Evolutionary conservation across 37 sponge, comb jelly and placozoan genomes (phyloP).

Genomic region (Spongia lamella): DNA sequence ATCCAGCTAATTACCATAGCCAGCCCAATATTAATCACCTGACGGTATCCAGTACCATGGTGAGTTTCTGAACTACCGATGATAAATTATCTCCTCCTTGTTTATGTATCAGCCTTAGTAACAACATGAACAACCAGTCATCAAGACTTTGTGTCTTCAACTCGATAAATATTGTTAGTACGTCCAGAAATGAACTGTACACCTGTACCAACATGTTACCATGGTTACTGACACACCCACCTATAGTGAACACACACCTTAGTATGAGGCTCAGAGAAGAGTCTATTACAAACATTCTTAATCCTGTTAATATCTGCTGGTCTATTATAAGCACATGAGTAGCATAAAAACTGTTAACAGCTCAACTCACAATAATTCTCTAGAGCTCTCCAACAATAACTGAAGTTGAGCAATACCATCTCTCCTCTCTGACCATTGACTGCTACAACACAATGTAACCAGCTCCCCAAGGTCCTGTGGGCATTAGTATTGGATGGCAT

Average conservation of each 20-base stretch:
- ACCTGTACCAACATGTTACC: conserved; percentile 36
- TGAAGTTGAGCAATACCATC: conserved; percentile 78
- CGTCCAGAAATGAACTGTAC: conserved; percentile 71
- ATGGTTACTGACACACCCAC: background rate
- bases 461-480: conserved; percentile 78
- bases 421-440: conserved; percentile 70
- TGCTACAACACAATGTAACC: conserved; percentile 48
- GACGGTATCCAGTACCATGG: conserved; percentile 55
- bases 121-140: conserved; percentile 76
- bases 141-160: conserved; percentile 59
- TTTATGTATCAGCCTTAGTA: conserved; percentile 65
- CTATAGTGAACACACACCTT: conserved; percentile 28
- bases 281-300: conserved; percentile 61
- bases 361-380: conserved; percentile 48
- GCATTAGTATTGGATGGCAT: no score
- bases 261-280: conserved; percentile 74
- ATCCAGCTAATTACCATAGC: no score
- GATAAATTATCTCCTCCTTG: conserved; percentile 73
- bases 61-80: conserved; percentile 59
- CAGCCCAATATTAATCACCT: conserved; percentile 32
- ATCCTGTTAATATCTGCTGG: conserved; percentile 53
- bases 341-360: background rate
- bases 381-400: conserved; percentile 62
- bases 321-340: conserved; percentile 23
- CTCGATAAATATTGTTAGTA: conserved; percentile 49